Percentiles rank a stretch among this genome's conserved stretches.
Conservation (phyloP, 2,888 invertebrate genomes). For the Thalpophila matura region DNA sequence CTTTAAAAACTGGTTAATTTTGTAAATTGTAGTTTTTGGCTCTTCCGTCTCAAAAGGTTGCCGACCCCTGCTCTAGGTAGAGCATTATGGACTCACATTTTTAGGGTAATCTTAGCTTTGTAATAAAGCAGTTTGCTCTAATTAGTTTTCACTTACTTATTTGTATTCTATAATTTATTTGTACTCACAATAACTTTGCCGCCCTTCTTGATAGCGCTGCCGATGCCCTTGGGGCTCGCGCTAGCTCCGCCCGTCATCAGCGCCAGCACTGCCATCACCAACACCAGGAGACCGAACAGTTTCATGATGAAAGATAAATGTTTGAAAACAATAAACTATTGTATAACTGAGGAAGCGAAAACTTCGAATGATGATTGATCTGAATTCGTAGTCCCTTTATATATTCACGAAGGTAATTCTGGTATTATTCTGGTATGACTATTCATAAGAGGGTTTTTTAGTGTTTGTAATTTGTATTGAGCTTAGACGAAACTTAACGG, state of each 20-base stretch:
- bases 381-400: slow-evolving; percentile 16
- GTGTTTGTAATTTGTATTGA: slow-evolving; percentile 12
- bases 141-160: too few species aligned
- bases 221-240: slow-evolving; percentile 51
- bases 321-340: not conserved
- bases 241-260: slow-evolving; percentile 55
- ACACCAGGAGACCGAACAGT: slow-evolving; percentile 61
- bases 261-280: slow-evolving; percentile 63
- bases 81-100: too few species aligned
- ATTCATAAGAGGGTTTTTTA: slow-evolving; percentile 1
- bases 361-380: slow-evolving; percentile 30
- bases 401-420: slow-evolving; percentile 6
- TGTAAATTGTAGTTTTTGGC: too few species aligned
- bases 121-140: not conserved
- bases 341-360: slow-evolving; percentile 13
- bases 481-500: slow-evolving; percentile 1
- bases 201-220: slow-evolving; percentile 38
- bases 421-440: not conserved
- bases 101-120: too few species aligned
- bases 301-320: slow-evolving; percentile 62
- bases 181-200: slow-evolving; percentile 49
- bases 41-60: too few species aligned
- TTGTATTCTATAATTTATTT: not conserved
- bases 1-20: too few species aligned
- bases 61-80: too few species aligned